Conservation (phyloP, 2,113 vertebrate species). For the Serinus canaria region DNA sequence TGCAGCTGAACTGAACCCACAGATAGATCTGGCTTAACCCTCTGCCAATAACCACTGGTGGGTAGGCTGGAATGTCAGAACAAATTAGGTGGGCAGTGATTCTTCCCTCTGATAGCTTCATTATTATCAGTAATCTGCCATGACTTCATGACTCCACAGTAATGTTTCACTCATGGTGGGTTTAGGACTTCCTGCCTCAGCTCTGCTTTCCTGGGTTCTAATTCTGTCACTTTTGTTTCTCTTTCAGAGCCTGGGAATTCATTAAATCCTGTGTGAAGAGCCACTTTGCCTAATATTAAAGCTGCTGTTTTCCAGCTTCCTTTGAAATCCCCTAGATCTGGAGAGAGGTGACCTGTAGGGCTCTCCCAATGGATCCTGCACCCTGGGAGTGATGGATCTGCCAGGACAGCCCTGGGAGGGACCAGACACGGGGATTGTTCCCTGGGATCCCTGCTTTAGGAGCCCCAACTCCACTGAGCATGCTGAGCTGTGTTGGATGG, state of each 20-base stretch:
- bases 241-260: neutral
- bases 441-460: neutral
- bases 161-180: neutral
- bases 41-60: neutral
- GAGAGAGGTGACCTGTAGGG: no score
- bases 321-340: neutral
- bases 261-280: neutral
- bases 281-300: neutral
- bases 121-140: neutral
- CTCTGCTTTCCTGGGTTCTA: neutral
- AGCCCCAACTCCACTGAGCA: neutral
- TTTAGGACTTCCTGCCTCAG: neutral
- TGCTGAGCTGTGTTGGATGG: neutral
- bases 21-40: neutral
- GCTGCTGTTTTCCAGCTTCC: neutral
- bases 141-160: neutral
- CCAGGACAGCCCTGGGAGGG: neutral
- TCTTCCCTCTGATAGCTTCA: neutral
- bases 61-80: neutral
- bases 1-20: neutral
- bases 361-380: neutral
- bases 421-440: neutral
- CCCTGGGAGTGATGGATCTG: neutral
- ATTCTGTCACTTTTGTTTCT: neutral
- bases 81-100: neutral